Percentiles rank a stretch among this genome's conserved stretches.
These are phyloP conservation scores for Holothuria glaberrima DNA, from an alignment of 35 echinoderm and acorn worm genomes.

Conservation along the genomic window DNA sequence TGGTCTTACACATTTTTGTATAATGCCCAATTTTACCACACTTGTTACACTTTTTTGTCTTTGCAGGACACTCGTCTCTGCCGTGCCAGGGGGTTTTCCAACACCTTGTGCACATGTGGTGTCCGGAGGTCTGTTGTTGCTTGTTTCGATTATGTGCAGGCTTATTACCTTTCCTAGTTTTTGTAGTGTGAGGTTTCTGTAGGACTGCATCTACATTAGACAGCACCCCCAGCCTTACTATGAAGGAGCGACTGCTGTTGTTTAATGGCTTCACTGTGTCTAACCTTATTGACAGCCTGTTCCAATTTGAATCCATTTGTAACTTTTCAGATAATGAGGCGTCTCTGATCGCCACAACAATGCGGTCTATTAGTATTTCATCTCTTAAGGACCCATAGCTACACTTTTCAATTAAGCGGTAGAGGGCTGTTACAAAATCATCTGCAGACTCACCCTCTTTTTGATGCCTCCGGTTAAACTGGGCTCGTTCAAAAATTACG, in stretches of 20 bases:
- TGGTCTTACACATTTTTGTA: background rate
- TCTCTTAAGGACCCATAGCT: constrained; percentile 40
- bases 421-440: constrained; percentile 42
- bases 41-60: background rate
- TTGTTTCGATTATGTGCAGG: constrained; percentile 9
- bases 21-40: background rate
- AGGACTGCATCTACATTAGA: constrained; percentile 39
- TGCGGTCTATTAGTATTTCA: constrained; percentile 58
- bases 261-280: constrained; percentile 60
- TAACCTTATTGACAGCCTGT: constrained; percentile 33
- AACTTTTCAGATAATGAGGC: constrained; percentile 56
- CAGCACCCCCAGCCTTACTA: background rate
- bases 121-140: too few species aligned
- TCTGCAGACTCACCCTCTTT: background rate
- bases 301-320: constrained; percentile 55
- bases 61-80: constrained; percentile 24
- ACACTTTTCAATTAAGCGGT: constrained; percentile 55
- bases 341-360: constrained; percentile 55
- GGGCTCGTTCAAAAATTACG: background rate
- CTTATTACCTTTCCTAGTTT: too few species aligned
- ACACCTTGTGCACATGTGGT: constrained; percentile 12
- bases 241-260: constrained; percentile 32
- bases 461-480: background rate
- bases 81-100: background rate
- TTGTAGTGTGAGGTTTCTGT: too few species aligned